phyloP scores from a whole-genome alignment of 2,797 vertebrate genomes.

The Podargus strigoides region DNA sequence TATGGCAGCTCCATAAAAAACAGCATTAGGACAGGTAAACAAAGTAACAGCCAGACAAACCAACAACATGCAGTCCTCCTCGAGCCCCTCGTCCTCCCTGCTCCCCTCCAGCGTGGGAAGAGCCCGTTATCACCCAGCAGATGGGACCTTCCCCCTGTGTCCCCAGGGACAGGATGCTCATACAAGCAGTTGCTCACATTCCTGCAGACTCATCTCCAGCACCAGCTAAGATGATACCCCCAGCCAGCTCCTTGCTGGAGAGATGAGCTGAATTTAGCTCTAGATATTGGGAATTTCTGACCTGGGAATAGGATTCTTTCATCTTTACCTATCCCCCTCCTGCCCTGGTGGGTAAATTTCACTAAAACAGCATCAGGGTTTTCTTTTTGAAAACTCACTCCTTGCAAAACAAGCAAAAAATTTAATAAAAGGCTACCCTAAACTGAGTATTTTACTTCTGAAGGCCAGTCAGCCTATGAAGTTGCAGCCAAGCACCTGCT shows the following conservation, averaged over 20 bases:
- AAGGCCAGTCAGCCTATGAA: neutral
- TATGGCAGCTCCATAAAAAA: slow-evolving; percentile 70
- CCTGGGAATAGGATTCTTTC: neutral
- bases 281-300: neutral
- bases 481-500: neutral
- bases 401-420: neutral
- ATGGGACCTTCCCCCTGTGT: neutral
- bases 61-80: neutral
- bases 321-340: neutral
- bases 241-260: no score
- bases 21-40: slow-evolving; percentile 66
- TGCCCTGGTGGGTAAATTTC: neutral
- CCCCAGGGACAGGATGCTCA: fast-evolving
- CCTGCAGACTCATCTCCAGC: neutral
- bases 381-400: neutral
- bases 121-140: neutral
- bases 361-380: neutral
- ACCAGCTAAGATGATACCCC: fast-evolving
- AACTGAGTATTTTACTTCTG: neutral
- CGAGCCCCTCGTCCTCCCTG: neutral
- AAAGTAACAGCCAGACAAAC: slow-evolving; percentile 15
- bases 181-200: neutral
- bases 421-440: neutral
- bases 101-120: neutral
- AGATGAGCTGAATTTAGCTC: neutral